These are phyloP conservation scores for Myripristis murdjan DNA, from an alignment of 2,797 vertebrate genomes.

Conservation along the genomic window DNA sequence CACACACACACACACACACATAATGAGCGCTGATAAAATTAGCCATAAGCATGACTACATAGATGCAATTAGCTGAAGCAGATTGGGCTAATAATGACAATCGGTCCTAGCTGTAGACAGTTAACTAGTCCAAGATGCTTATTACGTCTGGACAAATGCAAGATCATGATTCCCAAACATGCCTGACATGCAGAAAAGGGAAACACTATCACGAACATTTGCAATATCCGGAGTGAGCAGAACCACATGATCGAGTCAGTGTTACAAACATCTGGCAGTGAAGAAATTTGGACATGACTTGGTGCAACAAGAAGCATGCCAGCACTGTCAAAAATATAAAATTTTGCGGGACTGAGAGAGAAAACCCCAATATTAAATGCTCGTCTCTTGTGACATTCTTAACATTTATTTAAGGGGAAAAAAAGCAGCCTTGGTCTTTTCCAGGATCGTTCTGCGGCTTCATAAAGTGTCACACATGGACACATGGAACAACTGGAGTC, in stretches of 20 bases:
- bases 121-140: conserved; percentile 35
- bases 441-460: neutral
- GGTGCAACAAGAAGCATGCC: conserved; percentile 31
- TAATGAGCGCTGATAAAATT: conserved; percentile 26
- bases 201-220: conserved; percentile 43
- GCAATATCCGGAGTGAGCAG: conserved; percentile 26
- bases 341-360: conserved; percentile 27
- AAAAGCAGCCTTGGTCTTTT: conserved; percentile 9
- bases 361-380: neutral
- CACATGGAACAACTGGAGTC: neutral
- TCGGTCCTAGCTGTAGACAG: conserved; percentile 25
- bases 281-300: conserved; percentile 40
- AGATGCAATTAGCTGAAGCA: conserved; percentile 38
- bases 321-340: conserved; percentile 44
- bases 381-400: neutral
- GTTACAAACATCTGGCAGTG: conserved; percentile 51
- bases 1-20: neutral
- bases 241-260: conserved; percentile 2
- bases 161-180: conserved; percentile 17
- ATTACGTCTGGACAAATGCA: conserved; percentile 32
- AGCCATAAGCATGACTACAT: conserved; percentile 18
- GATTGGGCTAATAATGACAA: conserved; percentile 19
- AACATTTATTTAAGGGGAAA: conserved; percentile 7
- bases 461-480: neutral
- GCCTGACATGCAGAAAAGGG: conserved; percentile 35